These are phyloP conservation scores for fruit fly (Drosophila melanogaster) DNA, from an alignment of 1,140 invertebrate species.

Conservation along the genomic window Release_6_plus_ISO1_MT NT_033779.5:20990001-20990500, in stretches of 20 bases:
- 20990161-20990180: conserved; percentile 81
- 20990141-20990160: conserved; percentile 72
- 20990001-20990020: conserved; percentile 81
- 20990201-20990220: conserved; percentile 74
- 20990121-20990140: conserved; percentile 11
- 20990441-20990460: too few relatives aligned
- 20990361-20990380: conserved; percentile 5
- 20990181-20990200: conserved; percentile 83
- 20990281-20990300: conserved; percentile 12
- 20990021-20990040: conserved; percentile 81
- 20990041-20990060: conserved; percentile 81
- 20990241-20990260: conserved; percentile 56
- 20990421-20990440: neutral
- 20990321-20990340: conserved; percentile 38
- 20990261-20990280: conserved; percentile 43
- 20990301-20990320: conserved; percentile 10
- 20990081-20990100: conserved; percentile 47
- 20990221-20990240: conserved; percentile 59
- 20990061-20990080: conserved; percentile 79
- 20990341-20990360: conserved; percentile 39
- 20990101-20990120: conserved; percentile 9
- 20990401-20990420: neutral
- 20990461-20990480: too few relatives aligned
- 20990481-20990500: neutral
- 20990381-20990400: too few relatives aligned